These are phyloP conservation scores for honey bee (Apis mellifera) DNA, from an alignment of 1,140 invertebrate species.

Conservation along the genomic window DNA sequence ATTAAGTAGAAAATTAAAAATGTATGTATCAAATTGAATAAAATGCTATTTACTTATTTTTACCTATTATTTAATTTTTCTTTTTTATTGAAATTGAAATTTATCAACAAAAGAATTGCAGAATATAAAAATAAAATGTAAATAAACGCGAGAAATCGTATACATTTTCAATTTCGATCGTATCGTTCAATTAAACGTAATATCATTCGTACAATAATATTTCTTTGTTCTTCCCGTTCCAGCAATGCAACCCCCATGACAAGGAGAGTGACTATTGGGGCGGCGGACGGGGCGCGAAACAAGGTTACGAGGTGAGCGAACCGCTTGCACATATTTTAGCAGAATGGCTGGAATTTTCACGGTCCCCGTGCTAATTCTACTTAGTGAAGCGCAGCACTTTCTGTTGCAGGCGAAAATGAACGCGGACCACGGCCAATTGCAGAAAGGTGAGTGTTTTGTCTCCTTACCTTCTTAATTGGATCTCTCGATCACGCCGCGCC, in stretches of 20 bases:
- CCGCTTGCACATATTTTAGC: constrained; percentile 56
- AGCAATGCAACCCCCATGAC: constrained; percentile 83
- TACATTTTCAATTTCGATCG: too few species aligned
- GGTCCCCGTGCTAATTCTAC: constrained; percentile 71
- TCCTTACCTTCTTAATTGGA: constrained; percentile 3
- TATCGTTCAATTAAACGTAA: too few species aligned
- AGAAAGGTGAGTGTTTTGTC: constrained; percentile 81
- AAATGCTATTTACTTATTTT: too few species aligned
- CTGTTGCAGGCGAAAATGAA: constrained; percentile 84
- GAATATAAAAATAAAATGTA: too few species aligned
- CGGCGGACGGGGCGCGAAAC: constrained; percentile 80
- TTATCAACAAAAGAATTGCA: too few species aligned
- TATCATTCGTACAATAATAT: not conserved
- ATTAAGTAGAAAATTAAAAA: too few species aligned
- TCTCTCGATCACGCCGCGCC: constrained; percentile 14
- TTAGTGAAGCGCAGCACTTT: constrained; percentile 80
- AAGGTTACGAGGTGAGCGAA: constrained; percentile 82
- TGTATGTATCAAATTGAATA: too few species aligned
- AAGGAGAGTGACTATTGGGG: constrained; percentile 83
- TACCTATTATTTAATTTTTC: too few species aligned
- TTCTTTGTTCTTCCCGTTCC: constrained; percentile 68
- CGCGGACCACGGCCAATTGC: constrained; percentile 81
- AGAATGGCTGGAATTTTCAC: constrained; percentile 48
- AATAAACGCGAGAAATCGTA: too few species aligned
- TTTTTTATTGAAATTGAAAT: too few species aligned